Conservation (phyloP, 2,113 vertebrate genomes). For the Indicator maculatus region DNA sequence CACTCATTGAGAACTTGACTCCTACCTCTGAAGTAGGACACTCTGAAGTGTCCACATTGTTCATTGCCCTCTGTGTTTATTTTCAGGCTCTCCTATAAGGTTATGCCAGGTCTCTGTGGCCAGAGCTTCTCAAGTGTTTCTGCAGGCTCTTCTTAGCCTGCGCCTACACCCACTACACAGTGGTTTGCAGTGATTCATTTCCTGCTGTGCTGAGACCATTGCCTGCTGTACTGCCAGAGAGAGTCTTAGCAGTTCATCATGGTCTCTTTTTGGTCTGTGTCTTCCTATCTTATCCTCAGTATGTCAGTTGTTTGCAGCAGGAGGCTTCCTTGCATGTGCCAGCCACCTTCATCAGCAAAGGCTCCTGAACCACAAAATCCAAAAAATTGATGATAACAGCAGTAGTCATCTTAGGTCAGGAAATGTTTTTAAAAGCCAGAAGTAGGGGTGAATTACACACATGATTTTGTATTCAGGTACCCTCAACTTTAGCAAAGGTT, state of each 20-base stretch:
- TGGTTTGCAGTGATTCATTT: neutral
- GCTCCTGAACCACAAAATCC: neutral
- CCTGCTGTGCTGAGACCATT: neutral
- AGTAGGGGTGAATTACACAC: neutral
- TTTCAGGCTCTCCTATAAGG: neutral
- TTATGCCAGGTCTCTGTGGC: neutral
- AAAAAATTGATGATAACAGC: neutral
- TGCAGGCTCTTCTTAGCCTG: neutral
- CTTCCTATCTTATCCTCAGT: neutral
- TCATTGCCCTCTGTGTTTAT: neutral
- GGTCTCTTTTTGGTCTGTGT: neutral
- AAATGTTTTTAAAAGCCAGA: neutral
- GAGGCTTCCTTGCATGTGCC: neutral
- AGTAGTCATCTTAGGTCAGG: neutral
- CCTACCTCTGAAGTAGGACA: neutral
- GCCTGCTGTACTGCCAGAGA: neutral
- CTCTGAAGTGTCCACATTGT: neutral
- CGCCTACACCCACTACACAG: neutral
- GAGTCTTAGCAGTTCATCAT: neutral
- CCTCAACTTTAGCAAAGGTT: neutral
- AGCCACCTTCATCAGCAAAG: neutral
- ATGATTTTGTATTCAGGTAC: neutral
- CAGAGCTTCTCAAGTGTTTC: neutral
- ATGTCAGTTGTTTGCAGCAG: neutral
- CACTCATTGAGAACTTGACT: neutral